Evolutionary conservation across 2,888 invertebrate species (phyloP), one percentile per base, ranked within the genome.

Genomic region (Caenorhabditis auriculariae): DNA sequence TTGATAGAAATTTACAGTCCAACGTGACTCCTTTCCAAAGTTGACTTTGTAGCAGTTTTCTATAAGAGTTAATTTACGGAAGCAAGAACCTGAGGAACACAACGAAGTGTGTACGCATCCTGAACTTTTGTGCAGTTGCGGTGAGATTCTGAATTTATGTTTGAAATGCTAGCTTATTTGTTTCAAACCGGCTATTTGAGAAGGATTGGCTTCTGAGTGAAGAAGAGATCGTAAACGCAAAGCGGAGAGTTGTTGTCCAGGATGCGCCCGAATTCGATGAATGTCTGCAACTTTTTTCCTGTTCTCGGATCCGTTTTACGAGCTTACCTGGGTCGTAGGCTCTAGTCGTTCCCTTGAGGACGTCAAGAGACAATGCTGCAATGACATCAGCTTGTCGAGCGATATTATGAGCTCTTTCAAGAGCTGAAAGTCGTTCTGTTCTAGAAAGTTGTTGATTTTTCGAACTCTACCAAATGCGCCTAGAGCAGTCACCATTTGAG

Each of bases 41-140:
- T n/a, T n/a, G n/a, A n/a, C n/a, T n/a, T n/a, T n/a, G n/a, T n/a
- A n/a, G n/a, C n/a, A n/a, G n/a, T n/a, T n/a, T n/a, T n/a, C n/a
- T n/a, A n/a, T n/a, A n/a, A n/a, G n/a, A n/a, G n/a, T n/a, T n/a
- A n/a, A n/a, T n/a, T 39, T 39, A 39, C 17, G 54, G 80, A 82
- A 47, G 17, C 21, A 32, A 49, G 21, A n/a, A 60, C 82, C 56
- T 86, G 85, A 2, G 88, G 88, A 66, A 87, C 86, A 74, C 88
- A 88, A 27, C 88, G 81, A 4, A 88, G 80, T 1, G 88, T 87
- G 81, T 88, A 88, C 0, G 88, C 87, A 78, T 88, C 88, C 76
- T 88, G 88, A 2, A 88, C 88, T 49, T 86, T 82, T 74, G 87
- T 84, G 80, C 88, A 88, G 76, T 87, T 86, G 42, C 87, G 82